Conservation (phyloP, 1,140 invertebrate species). For the Sycophila sp. region DNA sequence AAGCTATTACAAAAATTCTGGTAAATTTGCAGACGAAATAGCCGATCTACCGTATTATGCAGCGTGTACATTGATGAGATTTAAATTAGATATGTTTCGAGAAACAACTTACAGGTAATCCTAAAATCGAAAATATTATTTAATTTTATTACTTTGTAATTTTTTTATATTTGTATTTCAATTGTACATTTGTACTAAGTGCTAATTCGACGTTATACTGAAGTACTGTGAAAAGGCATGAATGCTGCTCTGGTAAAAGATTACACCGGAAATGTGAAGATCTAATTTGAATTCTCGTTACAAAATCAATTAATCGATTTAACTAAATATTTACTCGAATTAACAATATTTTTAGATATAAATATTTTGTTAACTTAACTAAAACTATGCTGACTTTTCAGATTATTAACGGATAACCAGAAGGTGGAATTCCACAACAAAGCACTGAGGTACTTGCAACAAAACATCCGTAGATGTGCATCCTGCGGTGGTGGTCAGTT, state of each 20-base stretch:
- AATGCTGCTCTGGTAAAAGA: no score
- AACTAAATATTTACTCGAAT: no score
- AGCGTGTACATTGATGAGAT: constrained; percentile 71
- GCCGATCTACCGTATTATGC: constrained; percentile 69
- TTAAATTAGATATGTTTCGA: constrained; percentile 67
- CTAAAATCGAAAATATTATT: no score
- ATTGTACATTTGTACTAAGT: neutral
- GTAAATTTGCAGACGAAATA: constrained; percentile 47
- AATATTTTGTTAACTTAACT: no score
- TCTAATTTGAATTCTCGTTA: no score
- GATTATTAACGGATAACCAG: constrained; percentile 71
- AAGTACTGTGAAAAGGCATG: no score
- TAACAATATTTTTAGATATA: no score
- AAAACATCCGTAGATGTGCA: constrained; percentile 67
- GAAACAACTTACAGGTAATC: constrained; percentile 67
- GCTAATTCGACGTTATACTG: neutral
- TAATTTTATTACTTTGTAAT: no score
- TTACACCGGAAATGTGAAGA: no score
- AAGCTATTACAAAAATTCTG: neutral
- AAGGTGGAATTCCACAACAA: constrained; percentile 71
- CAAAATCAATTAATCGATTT: no score
- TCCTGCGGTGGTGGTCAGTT: constrained; percentile 69
- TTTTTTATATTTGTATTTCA: no score
- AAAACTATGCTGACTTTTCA: no score
- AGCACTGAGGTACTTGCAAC: constrained; percentile 68